Conservation (phyloP, 2,888 invertebrate genomes). For the Prosapia bicincta region DNA sequence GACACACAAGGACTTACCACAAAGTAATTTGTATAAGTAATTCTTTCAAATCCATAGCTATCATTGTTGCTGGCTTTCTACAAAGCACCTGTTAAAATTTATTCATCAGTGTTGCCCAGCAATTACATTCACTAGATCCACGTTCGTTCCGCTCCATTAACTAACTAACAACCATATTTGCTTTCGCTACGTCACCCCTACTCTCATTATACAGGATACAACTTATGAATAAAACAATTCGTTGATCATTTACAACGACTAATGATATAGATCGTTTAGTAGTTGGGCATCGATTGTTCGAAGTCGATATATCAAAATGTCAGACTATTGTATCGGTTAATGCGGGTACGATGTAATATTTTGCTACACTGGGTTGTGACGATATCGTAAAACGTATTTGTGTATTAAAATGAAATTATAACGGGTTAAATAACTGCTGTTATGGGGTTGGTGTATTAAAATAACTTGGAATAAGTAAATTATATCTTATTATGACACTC, state of each 20-base stretch:
- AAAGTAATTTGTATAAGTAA: too few relatives aligned
- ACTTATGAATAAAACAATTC: background rate
- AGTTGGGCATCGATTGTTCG: background rate
- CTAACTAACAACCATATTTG: slow-evolving; percentile 2
- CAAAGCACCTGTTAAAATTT: background rate
- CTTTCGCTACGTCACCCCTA: background rate
- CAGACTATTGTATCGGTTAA: background rate
- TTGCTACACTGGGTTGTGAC: background rate
- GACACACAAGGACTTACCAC: too few relatives aligned
- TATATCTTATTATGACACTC: too few relatives aligned
- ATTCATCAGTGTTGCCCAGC: background rate
- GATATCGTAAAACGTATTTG: too few relatives aligned
- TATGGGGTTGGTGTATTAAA: too few relatives aligned
- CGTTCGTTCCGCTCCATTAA: background rate
- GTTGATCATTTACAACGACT: background rate
- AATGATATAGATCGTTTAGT: background rate
- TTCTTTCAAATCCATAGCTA: too few relatives aligned
- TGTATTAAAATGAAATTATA: too few relatives aligned
- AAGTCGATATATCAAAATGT: background rate
- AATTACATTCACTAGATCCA: background rate
- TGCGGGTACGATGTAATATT: background rate
- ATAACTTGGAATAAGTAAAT: too few relatives aligned
- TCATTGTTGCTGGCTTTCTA: background rate
- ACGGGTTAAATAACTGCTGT: too few relatives aligned
- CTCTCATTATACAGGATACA: background rate